Percentiles rank a stretch among this genome's conserved stretches.
phyloP scores from a whole-genome alignment of 2,113 vertebrate genomes.

The Cyprinodon brontotheroides region DNA sequence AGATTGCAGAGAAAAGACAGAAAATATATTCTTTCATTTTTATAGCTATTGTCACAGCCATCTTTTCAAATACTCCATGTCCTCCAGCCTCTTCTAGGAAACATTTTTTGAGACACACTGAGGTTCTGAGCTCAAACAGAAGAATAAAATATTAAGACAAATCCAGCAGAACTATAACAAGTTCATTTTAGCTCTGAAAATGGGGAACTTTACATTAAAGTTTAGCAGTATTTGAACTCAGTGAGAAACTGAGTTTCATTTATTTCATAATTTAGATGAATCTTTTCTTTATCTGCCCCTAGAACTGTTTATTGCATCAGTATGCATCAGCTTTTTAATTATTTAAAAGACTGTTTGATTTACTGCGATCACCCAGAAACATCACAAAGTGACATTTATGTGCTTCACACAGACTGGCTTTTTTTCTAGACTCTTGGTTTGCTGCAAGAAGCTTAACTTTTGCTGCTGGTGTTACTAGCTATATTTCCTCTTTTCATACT shows the following conservation, averaged over 20 bases:
- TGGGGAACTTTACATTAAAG: neutral
- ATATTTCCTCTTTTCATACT: conserved; percentile 12
- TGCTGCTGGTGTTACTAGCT: conserved; percentile 47
- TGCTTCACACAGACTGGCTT: neutral
- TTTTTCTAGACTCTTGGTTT: neutral
- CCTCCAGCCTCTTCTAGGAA: too few species aligned
- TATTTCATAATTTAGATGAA: neutral
- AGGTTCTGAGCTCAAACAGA: neutral
- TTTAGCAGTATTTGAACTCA: neutral
- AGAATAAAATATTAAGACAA: neutral
- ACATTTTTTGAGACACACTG: too few species aligned
- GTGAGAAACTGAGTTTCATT: neutral
- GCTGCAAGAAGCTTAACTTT: conserved; percentile 26
- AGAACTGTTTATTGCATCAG: neutral
- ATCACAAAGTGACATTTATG: neutral
- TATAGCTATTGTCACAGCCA: neutral
- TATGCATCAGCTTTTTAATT: neutral
- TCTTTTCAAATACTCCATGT: too few species aligned
- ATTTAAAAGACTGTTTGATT: conserved; percentile 1
- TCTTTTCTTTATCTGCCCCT: neutral
- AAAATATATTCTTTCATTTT: neutral
- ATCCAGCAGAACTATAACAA: neutral
- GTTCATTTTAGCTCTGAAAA: neutral
- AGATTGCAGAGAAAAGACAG: neutral
- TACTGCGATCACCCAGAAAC: neutral